Conservation (phyloP, 2,888 invertebrate species). For the Yponomeuta evonymella region DNA sequence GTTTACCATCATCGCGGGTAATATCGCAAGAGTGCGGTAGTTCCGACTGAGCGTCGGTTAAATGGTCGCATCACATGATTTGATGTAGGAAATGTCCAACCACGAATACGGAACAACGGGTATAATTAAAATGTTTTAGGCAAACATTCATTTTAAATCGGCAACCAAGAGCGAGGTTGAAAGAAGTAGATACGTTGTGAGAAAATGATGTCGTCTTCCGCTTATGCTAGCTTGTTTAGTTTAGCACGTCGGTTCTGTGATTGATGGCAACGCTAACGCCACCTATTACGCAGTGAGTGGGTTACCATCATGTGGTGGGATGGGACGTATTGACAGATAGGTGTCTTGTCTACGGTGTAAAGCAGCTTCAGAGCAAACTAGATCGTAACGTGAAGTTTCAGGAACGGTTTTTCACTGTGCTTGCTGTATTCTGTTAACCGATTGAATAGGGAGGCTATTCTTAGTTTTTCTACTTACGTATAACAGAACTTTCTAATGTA, state of each 20-base stretch:
- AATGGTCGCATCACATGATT: no score
- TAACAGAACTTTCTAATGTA: no score
- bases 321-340: not conserved
- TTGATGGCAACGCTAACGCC: constrained; percentile 50
- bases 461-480: no score
- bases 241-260: constrained; percentile 66
- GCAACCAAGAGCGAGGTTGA: no score
- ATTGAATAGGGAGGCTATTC: not conserved
- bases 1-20: no score
- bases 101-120: no score
- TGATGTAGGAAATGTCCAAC: no score
- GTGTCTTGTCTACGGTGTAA: not conserved
- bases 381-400: not conserved
- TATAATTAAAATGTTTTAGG: no score
- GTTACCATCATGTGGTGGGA: not conserved
- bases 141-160: no score
- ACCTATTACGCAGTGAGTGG: constrained; percentile 24
- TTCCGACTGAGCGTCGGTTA: no score
- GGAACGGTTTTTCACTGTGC: not conserved
- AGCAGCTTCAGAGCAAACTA: not conserved
- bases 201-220: not conserved
- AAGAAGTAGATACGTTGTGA: no score
- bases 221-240: constrained; percentile 24
- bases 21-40: no score
- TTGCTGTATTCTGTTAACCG: not conserved